Evolutionary conservation across 2,888 invertebrate genomes (phyloP).

Genomic region (Phyto melanocephala): DNA sequence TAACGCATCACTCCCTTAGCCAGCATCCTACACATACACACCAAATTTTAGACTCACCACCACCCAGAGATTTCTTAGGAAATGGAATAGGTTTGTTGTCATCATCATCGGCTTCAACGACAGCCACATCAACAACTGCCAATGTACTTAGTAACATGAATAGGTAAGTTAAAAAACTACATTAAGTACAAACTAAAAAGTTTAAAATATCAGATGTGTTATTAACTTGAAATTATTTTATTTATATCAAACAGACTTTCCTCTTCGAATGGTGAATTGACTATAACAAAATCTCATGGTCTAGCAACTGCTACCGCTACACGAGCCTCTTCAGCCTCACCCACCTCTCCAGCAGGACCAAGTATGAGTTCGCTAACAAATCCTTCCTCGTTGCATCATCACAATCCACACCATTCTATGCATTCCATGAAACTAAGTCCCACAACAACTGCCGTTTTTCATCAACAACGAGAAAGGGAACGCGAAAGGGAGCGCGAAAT

Average conservation of each 20-base stretch:
- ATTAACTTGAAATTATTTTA: too few relatives aligned
- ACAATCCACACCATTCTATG: constrained; percentile 76
- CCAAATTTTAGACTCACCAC: constrained; percentile 71
- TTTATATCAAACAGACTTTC: constrained; percentile 82
- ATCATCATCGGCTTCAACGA: constrained; percentile 67
- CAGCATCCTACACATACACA: constrained; percentile 65
- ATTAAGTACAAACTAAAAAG: too few relatives aligned
- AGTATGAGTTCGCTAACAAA: constrained; percentile 65
- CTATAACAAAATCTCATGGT: constrained; percentile 88
- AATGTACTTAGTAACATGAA: constrained; percentile 84
- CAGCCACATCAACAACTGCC: constrained; percentile 70
- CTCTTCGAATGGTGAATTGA: constrained; percentile 89
- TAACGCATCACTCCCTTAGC: constrained; percentile 67
- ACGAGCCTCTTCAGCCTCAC: constrained; percentile 72
- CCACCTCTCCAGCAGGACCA: constrained; percentile 71
- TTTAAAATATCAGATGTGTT: too few relatives aligned
- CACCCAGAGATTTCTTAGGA: constrained; percentile 74
- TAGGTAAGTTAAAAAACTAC: constrained; percentile 79
- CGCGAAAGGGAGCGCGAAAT: constrained; percentile 76
- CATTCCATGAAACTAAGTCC: constrained; percentile 83
- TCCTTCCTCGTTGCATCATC: constrained; percentile 66
- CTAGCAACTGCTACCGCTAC: constrained; percentile 76
- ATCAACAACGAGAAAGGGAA: constrained; percentile 80
- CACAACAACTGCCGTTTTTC: constrained; percentile 84
- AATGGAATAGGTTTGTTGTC: constrained; percentile 68